Evolutionary conservation across 2,113 vertebrate species (phyloP).

Genomic region (Chitala chitala): DNA sequence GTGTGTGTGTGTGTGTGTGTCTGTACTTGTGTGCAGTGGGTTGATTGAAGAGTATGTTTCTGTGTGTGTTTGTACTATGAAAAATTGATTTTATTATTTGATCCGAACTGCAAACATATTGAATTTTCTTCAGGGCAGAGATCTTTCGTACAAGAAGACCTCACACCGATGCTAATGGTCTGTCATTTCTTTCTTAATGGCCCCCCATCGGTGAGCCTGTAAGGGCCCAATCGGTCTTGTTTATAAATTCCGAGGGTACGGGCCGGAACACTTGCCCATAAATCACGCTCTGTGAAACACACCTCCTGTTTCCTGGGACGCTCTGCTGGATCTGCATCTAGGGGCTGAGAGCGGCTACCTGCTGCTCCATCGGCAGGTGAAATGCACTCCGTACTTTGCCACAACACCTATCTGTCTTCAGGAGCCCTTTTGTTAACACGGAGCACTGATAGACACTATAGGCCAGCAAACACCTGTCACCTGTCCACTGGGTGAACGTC

Average conservation of each 20-base stretch:
- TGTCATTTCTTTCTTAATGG: slow-evolving; percentile 52
- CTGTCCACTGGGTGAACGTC: not conserved
- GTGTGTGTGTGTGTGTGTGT: not conserved
- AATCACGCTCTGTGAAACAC: slow-evolving; percentile 47
- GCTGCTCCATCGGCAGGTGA: slow-evolving; percentile 40
- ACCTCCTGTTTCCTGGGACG: slow-evolving; percentile 37
- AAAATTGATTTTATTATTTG: slow-evolving; percentile 6
- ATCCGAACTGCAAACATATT: not conserved
- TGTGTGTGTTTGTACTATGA: not conserved
- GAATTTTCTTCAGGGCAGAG: slow-evolving; percentile 46
- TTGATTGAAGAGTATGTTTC: not conserved
- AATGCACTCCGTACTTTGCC: slow-evolving; percentile 8
- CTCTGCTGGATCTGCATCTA: slow-evolving; percentile 36
- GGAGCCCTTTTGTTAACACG: slow-evolving; percentile 58
- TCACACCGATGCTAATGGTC: slow-evolving; percentile 49
- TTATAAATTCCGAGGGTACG: slow-evolving; percentile 59
- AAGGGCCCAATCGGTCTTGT: slow-evolving; percentile 57
- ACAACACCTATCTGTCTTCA: slow-evolving; percentile 39
- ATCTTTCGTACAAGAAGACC: slow-evolving; percentile 48
- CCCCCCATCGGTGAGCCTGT: slow-evolving; percentile 48
- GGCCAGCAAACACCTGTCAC: slow-evolving; percentile 15
- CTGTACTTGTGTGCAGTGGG: not conserved
- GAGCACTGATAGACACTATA: slow-evolving; percentile 50
- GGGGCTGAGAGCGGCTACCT: slow-evolving; percentile 1
- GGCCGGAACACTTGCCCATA: slow-evolving; percentile 52